phyloP scores from a whole-genome alignment of 2,797 vertebrate genomes.

The Schizothorax lantsangensis region DNA sequence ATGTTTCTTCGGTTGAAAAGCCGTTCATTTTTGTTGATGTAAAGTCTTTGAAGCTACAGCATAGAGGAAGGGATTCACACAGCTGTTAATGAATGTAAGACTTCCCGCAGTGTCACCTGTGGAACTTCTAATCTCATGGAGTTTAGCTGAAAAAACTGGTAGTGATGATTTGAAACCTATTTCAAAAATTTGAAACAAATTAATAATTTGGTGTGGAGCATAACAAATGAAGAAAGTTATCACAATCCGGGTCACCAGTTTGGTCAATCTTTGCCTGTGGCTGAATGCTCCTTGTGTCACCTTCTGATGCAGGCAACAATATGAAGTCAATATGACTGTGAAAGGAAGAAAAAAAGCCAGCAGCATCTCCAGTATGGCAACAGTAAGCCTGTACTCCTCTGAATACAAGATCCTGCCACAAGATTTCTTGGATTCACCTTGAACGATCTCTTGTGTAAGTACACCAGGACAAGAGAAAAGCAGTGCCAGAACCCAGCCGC shows the following conservation, averaged over 20 bases:
- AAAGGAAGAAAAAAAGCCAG: conserved; percentile 22
- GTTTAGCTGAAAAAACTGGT: neutral
- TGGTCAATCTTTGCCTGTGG: neutral
- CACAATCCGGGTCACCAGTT: neutral
- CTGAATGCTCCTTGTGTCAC: neutral
- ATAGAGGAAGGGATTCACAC: neutral
- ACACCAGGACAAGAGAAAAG: conserved; percentile 43
- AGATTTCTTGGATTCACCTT: neutral
- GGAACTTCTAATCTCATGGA: neutral
- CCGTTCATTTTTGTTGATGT: neutral
- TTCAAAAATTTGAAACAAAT: neutral
- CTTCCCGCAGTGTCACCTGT: neutral
- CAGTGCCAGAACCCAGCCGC: conserved; percentile 46
- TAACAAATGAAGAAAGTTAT: neutral
- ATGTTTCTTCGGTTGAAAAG: neutral
- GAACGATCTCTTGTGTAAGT: neutral
- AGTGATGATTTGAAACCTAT: neutral
- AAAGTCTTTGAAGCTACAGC: neutral
- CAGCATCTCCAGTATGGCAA: neutral
- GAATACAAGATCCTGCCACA: neutral
- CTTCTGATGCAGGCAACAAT: neutral
- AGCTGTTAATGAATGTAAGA: neutral
- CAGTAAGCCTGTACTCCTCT: neutral
- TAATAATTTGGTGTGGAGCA: neutral
- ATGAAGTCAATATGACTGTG: neutral